Evolutionary conservation across 2,888 invertebrate species (phyloP), one percentile per base, ranked within the genome.

Genomic region (Rhimphoctona megacephalus): DNA sequence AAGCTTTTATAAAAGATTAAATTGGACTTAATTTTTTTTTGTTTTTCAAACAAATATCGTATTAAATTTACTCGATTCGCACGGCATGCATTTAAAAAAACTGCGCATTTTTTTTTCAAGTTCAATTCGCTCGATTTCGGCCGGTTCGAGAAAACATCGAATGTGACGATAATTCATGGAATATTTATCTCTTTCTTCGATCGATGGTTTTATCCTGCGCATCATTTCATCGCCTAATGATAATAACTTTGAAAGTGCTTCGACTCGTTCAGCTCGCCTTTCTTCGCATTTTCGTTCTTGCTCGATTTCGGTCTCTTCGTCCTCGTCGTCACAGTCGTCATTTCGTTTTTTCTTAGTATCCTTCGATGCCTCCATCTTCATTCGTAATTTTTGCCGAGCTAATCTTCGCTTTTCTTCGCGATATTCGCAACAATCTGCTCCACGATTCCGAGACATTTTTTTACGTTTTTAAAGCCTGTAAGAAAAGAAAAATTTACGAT

Each of bases 151-250:
- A 4, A 91, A 72, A 33, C 92, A 92, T 39, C 72, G 74, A 4
- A 76, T 72, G 72, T 91, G 90, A 39, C 89, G 89, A 6, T 81
- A 80, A 74, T 88, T 70, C 52, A 76, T 81, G 11, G 88, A 49
- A 77, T 90, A 86, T 64, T 83, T 76, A 54, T 89, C 77, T 67
- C 92, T 89, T 2, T 81, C 87, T 11, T 86, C 85, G 11, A 92
- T 83, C n/a, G 91, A 80, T 0, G 92, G 92, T 78, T 91, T 87
- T 69, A 92, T 90, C 36, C 87, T 87, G 6, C 78, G 83, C n/a
- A 91, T 43, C 64, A 88, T 69, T 25, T 81, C 85, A 22, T 89
- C 87, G 36, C 61, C 77, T 11, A 70, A 61, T 19, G 83, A 72
- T 57, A 80, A 5, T 17, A 73, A 30, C 81, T 83, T 86, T 11